Conservation (phyloP, 2,113 vertebrate species). For the Sphaerodactylus townsendi region DNA sequence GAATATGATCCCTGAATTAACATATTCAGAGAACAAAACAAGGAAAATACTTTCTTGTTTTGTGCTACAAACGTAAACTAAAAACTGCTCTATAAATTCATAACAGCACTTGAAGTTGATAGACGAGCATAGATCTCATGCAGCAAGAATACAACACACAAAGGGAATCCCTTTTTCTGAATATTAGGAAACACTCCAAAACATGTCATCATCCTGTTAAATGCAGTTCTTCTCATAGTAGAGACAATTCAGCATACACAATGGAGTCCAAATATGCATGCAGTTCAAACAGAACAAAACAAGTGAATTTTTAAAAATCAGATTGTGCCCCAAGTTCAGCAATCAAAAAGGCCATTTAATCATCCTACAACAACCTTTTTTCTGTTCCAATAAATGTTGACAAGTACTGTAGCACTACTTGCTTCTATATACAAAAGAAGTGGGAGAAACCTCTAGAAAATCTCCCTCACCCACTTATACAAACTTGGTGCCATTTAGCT, state of each 20-base stretch:
- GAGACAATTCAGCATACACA: background rate
- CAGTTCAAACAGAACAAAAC: background rate
- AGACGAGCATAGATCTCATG: background rate
- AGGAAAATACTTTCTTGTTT: too few species aligned
- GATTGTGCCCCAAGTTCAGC: background rate
- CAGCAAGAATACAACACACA: background rate
- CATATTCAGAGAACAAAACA: background rate
- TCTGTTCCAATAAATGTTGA: constrained; percentile 8
- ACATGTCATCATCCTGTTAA: background rate
- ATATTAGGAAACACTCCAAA: background rate
- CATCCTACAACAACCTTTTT: background rate
- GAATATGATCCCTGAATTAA: background rate
- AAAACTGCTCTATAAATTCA: too few species aligned
- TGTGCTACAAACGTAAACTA: too few species aligned
- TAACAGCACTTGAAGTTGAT: background rate
- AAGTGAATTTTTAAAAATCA: too few species aligned
- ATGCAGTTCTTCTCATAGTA: background rate
- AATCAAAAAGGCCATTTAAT: background rate
- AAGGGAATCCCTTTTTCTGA: background rate
- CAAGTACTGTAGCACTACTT: background rate
- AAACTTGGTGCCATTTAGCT: too few species aligned
- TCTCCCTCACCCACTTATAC: too few species aligned
- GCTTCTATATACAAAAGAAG: too few species aligned
- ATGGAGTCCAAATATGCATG: background rate
- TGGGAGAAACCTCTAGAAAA: too few species aligned